Evolutionary conservation across 2,797 vertebrate genomes (phyloP).

Genomic region (Myotis planiceps): DNA sequence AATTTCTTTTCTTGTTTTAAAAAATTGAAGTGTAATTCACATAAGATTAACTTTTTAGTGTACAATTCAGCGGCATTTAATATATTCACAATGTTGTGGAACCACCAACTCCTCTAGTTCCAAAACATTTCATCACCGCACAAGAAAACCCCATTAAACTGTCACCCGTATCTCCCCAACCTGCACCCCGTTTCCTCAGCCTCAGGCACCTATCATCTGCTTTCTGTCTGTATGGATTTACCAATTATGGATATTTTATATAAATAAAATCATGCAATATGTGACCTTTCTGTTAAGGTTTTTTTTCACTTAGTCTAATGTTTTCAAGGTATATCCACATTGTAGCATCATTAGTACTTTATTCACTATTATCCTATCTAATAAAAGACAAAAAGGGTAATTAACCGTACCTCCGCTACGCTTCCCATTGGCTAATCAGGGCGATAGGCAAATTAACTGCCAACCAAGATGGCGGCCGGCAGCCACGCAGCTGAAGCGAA

Average conservation of each 20-base stretch:
- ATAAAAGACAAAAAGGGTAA: no score
- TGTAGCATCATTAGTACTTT: background rate
- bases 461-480: no score
- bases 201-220: background rate
- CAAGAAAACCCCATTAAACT: background rate
- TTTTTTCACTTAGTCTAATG: conserved; percentile 22
- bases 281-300: background rate
- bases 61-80: background rate
- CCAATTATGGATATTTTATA: background rate
- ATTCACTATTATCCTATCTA: background rate
- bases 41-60: background rate
- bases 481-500: no score
- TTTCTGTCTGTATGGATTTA: conserved; percentile 3
- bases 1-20: conserved; percentile 26
- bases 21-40: background rate
- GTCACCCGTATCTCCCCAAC: background rate
- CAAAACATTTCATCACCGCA: background rate
- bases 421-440: no score
- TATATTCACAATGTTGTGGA: background rate
- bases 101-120: background rate
- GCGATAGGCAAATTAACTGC: no score
- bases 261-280: background rate
- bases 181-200: background rate
- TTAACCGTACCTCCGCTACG: no score
- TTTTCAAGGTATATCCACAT: conserved; percentile 11